Percentiles rank a stretch among this genome's conserved stretches.
phyloP scores from a whole-genome alignment of 2,113 vertebrate genomes.

The Pollachius pollachius region DNA sequence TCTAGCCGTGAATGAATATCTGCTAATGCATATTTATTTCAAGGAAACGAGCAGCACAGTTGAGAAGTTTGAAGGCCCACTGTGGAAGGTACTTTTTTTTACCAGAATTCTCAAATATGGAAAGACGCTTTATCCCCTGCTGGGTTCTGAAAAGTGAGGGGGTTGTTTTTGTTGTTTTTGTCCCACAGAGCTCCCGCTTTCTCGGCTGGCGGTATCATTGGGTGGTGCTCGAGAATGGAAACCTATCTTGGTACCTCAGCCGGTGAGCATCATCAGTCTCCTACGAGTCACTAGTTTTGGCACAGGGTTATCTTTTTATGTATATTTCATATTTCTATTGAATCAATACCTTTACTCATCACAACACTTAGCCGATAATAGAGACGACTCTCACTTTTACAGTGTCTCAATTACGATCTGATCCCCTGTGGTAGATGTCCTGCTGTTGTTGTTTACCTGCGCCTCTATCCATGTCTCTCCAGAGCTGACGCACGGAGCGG shows the following conservation, averaged over 20 bases:
- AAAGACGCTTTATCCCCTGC: too few relatives aligned
- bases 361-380: too few relatives aligned
- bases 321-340: neutral
- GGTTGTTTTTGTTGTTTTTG: conserved; percentile 7
- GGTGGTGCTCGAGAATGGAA: conserved; percentile 88
- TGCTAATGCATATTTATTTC: conserved; percentile 22
- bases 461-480: neutral
- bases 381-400: too few relatives aligned
- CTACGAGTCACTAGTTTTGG: neutral
- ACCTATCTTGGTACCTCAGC: conserved; percentile 87
- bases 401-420: neutral
- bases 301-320: neutral
- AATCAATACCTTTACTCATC: too few relatives aligned
- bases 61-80: conserved; percentile 81
- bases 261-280: conserved; percentile 76
- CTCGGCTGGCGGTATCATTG: conserved; percentile 88
- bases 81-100: conserved; percentile 82
- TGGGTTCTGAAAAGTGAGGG: neutral
- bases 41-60: conserved; percentile 73
- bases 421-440: neutral
- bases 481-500: conserved; percentile 81
- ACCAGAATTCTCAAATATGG: neutral
- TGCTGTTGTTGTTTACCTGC: neutral
- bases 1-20: conserved; percentile 1
- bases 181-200: conserved; percentile 81